phyloP scores from a whole-genome alignment of 2,113 vertebrate genomes.

The Puffinus mauretanicus region DNA sequence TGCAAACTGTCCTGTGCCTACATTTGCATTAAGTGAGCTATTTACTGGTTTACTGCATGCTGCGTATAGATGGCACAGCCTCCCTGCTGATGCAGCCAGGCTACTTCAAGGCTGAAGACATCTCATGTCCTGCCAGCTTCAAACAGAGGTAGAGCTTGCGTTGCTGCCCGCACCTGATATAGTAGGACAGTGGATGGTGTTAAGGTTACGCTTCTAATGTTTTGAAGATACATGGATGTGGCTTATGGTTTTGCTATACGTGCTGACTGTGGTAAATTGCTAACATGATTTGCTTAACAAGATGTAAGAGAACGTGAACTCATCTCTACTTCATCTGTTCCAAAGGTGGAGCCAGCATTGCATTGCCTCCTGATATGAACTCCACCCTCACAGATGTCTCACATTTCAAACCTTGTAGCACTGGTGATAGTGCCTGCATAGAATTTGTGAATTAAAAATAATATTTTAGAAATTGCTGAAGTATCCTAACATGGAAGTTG shows the following conservation, averaged over 20 bases:
- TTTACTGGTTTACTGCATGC: background rate
- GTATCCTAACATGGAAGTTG: background rate
- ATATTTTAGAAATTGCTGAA: background rate
- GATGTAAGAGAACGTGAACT: background rate
- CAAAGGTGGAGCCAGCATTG: background rate
- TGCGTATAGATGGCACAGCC: background rate
- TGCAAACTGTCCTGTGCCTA: background rate
- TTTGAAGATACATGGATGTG: background rate
- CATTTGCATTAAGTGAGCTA: background rate
- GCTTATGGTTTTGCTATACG: background rate
- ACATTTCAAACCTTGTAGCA: background rate
- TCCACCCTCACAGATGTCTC: background rate
- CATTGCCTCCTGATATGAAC: background rate
- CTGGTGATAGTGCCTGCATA: too few relatives aligned
- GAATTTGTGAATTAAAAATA: background rate
- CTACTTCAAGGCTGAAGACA: background rate
- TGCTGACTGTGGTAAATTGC: background rate
- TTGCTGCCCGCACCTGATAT: background rate
- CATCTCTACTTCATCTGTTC: background rate
- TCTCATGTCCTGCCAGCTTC: background rate
- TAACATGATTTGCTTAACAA: background rate
- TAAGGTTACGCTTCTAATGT: background rate
- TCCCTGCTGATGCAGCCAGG: rapidly evolving
- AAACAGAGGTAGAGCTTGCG: background rate
- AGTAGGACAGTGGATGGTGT: background rate